Conservation (phyloP, 2,888 invertebrate genomes). For the Drosophila meridiana region DNA sequence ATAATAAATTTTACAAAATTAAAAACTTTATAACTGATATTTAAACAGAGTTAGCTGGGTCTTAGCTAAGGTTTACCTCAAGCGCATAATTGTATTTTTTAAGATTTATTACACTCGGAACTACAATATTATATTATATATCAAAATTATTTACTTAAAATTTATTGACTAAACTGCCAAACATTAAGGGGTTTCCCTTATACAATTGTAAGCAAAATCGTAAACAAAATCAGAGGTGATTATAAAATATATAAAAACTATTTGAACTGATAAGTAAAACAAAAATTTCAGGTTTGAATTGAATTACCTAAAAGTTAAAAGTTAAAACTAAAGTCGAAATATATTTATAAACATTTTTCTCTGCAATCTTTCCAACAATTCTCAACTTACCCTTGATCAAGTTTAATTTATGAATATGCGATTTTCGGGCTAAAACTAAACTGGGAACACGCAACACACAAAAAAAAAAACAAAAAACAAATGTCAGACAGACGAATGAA, state of each 20-base stretch:
- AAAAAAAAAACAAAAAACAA: constrained; percentile 29
- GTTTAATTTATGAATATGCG: background rate
- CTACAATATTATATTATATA: background rate
- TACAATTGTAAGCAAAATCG: background rate
- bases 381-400: background rate
- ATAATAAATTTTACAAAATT: background rate
- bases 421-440: constrained; percentile 24
- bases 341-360: background rate
- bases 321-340: background rate
- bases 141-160: background rate
- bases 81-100: background rate
- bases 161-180: background rate
- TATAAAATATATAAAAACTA: too few species aligned
- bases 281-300: background rate
- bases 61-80: background rate
- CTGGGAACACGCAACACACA: constrained; percentile 23
- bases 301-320: background rate
- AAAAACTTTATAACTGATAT: background rate
- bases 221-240: too few species aligned
- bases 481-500: constrained; percentile 51
- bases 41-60: background rate
- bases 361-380: background rate
- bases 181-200: background rate
- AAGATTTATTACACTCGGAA: background rate
- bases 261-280: background rate